Base-by-base conservation (phyloP, 2,888 invertebrate genomes). In the Cantharis rustica region DNA sequence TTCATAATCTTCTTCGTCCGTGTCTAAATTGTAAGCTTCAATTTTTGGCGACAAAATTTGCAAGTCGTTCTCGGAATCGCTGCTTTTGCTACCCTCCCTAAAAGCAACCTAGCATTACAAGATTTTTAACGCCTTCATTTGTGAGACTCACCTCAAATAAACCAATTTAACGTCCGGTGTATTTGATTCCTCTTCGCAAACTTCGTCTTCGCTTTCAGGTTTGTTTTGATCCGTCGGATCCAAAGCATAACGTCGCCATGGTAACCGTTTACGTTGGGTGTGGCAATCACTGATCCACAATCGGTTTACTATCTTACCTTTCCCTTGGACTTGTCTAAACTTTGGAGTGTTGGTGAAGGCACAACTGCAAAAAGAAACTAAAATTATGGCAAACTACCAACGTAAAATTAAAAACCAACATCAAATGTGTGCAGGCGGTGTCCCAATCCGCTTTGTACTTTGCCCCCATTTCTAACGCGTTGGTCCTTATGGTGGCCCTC, bases 271-370 rank as follows among this genome's bases (percentile, higher is more conserved):
- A 75, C 92, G 90, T 71, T 90, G 88, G 13, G 83, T 85, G 82
- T 91, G 88, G 82, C 94, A 93, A 76, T 92, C 91, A 79, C 90
- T 90, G 76, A 97, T 89, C 97, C 97, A 97, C n/a, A 91, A 90
- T 80, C 91, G 93, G 17, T 87, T 91, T 2, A 94, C 93, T 75
- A 93, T 95, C 76, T 91, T 91, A 1, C 91, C 90, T 77, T 90
- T 90, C 1, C 91, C 91, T 81, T 90, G 90, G 1, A 94, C 94
- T 87, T 94, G 92, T 71, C 91, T 91, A 86, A 94, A 94, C 88
- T 97, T 97, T 4, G 97, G 98, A 5, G 97, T 97, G 87, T 95
- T 95, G 5, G 91, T 89, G 88, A 96, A 97, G 11, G 97, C 97
- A 89, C 97, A 97, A 66, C 97, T 96, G 87, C 7, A 89, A 47